Conservation (phyloP, 2,113 vertebrate species). For the Anseranas semipalmata region DNA sequence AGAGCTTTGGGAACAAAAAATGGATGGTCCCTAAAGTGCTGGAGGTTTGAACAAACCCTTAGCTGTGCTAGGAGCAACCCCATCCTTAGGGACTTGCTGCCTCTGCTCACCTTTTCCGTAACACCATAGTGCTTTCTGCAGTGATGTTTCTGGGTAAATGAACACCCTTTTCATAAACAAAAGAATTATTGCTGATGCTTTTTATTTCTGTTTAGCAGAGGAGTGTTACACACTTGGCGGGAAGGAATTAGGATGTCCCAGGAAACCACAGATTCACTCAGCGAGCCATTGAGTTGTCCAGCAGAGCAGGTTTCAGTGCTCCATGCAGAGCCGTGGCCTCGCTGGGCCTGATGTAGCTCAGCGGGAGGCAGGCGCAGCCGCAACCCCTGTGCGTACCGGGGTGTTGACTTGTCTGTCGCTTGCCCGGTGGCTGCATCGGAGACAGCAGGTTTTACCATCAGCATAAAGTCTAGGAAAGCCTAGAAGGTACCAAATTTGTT, state of each 20-base stretch:
- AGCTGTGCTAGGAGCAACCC: neutral
- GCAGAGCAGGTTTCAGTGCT: neutral
- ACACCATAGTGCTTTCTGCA: neutral
- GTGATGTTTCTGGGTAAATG: neutral
- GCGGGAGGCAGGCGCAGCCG: neutral
- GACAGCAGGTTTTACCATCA: neutral
- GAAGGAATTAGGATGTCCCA: neutral
- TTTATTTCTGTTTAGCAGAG: neutral
- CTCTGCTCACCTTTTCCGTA: neutral
- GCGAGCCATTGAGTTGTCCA: neutral
- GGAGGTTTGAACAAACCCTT: neutral
- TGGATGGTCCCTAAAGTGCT: neutral
- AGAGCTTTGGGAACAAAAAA: neutral
- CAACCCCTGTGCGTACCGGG: neutral
- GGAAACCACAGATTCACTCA: neutral
- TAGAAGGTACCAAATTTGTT: conserved; percentile 13
- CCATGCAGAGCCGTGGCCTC: neutral
- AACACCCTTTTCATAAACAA: neutral
- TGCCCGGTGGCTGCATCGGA: fast-evolving
- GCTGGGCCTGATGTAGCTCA: fast-evolving
- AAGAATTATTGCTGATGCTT: neutral
- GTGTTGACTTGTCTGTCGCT: neutral
- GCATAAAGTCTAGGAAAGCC: neutral
- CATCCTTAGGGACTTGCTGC: fast-evolving
- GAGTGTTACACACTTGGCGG: fast-evolving